A percentile compares a stretch with the other conserved stretches of the same genome.
Conservation (phyloP, 1,140 invertebrate species). For the Phortica variegata region DNA sequence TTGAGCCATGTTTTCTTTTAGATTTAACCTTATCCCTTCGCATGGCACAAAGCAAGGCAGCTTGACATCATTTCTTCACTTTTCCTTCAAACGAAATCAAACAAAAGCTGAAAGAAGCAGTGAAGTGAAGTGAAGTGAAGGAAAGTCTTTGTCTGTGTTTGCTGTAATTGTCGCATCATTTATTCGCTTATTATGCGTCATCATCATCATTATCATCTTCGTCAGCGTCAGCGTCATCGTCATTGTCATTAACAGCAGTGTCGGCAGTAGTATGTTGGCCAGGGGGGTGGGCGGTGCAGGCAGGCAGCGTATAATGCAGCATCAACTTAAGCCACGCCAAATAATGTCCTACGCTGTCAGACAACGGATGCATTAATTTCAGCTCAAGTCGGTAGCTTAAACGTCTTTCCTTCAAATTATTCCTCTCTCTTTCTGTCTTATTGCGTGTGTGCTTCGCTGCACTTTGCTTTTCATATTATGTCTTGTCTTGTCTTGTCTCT, state of each 20-base stretch:
- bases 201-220: not conserved
- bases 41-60: too few species aligned
- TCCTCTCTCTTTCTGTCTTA: not conserved
- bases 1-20: not conserved
- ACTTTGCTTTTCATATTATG: too few species aligned
- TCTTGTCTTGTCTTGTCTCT: too few species aligned
- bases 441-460: too few species aligned
- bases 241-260: slow-evolving; percentile 9
- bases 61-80: not conserved
- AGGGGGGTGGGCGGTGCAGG: too few species aligned
- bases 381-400: not conserved
- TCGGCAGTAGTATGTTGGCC: not conserved
- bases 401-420: slow-evolving; percentile 3
- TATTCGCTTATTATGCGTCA: not conserved
- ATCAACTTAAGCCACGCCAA: slow-evolving; percentile 9
- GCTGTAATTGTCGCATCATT: not conserved
- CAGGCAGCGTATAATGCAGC: not conserved
- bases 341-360: slow-evolving; percentile 13
- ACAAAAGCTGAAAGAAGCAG: too few species aligned
- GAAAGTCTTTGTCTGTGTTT: not conserved
- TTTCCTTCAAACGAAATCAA: not conserved
- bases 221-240: slow-evolving; percentile 3
- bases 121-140: not conserved
- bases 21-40: not conserved
- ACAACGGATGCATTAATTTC: slow-evolving; percentile 9